Base-by-base conservation (phyloP, 2,888 invertebrate species). In the Amphimallon solstitiale region DNA sequence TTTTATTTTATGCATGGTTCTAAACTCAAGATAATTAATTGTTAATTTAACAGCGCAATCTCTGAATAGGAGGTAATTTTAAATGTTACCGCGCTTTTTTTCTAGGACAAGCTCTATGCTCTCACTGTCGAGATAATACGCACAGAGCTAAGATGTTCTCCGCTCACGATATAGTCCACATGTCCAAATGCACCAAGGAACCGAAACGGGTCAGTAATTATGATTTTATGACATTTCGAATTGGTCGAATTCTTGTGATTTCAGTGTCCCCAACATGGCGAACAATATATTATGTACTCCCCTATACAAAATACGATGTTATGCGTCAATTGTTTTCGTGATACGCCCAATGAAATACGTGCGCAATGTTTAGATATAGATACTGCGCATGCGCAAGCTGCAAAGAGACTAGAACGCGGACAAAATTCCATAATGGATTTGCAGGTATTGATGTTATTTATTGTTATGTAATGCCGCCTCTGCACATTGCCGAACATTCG, bases 131-230 rank as follows among this genome's bases (percentile, higher is more conserved):
- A 56, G 89, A 90, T 75, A 88, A 89, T 73, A 92, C 92, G 0
- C 92, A 92, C 76, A 83, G 89, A 71, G 92, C 92, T 2, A 90
- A 90, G 79, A 92, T 92, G 91, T 92, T 92, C 79, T 86, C 90
- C 0, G 84, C 86, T 19, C 92, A 92, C 77, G 90, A 90, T 69
- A 87, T 92, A 12, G 87, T 91, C 12, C 89, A 89, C 73, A 88
- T 91, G 86, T 89, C 90, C 17, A 89, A 90, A 77, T 88, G 89
- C 75, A 85, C 86, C 15, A 87, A 88, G 73, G 90, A 90, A 76
- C 87, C 87, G n/a, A 88, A 88, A 78, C 85, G 88, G 78, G 89
- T 88, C 79, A 82, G 83, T 71, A 21, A 5, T 40, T 45, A 37
- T 9, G 14, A 51, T 38, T 37, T 9, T 29, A 17, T 9, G 2